These are phyloP conservation scores for Platycheirus albimanus DNA, from an alignment of 2,888 invertebrate species.

Conservation along the genomic window DNA sequence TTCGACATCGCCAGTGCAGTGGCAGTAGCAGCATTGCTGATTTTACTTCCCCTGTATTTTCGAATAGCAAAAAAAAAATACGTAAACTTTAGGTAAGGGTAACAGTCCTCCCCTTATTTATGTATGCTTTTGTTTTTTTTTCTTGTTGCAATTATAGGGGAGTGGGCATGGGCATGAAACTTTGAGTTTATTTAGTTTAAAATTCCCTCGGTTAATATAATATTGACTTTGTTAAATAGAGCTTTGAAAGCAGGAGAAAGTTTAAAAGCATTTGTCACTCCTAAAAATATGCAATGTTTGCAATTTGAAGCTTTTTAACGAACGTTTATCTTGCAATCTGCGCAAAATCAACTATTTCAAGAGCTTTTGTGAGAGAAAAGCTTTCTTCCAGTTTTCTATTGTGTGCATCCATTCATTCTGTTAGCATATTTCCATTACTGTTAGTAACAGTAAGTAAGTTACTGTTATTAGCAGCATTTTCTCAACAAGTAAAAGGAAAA, in stretches of 20 bases:
- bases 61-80: not conserved
- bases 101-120: not conserved
- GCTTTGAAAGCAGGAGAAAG: not conserved
- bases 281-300: constrained; percentile 41
- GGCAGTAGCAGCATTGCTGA: constrained; percentile 5
- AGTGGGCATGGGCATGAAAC: not conserved
- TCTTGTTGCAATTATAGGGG: not conserved
- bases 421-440: constrained; percentile 25
- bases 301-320: not conserved
- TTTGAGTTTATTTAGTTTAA: constrained; percentile 12
- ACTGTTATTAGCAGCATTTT: not conserved
- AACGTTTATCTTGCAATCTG: not conserved
- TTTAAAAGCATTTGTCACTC: not conserved
- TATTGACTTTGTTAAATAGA: not conserved
- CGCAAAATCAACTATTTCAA: constrained; percentile 14
- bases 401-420: not conserved
- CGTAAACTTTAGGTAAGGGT: no score
- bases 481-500: constrained; percentile 54
- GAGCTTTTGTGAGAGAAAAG: constrained; percentile 49
- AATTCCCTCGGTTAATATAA: not conserved
- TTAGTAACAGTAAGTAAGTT: constrained; percentile 1
- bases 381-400: constrained; percentile 20
- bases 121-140: constrained; percentile 7
- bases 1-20: constrained; percentile 18
- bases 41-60: constrained; percentile 8